A percentile compares a stretch with the other conserved stretches of the same genome.
phyloP scores from a whole-genome alignment of 2,113 vertebrate species.

The Gadus chalcogrammus region DNA sequence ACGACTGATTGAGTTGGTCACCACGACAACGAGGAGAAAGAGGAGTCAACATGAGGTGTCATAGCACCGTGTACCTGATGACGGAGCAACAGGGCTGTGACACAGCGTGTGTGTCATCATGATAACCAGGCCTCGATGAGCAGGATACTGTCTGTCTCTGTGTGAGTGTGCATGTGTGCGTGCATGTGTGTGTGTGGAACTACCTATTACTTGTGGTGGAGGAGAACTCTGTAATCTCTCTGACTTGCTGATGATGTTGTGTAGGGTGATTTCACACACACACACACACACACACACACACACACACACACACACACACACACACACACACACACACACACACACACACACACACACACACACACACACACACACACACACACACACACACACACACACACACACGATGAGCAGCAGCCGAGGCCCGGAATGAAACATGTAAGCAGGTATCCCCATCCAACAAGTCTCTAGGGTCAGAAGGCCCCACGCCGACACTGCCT shows the following conservation, averaged over 20 bases:
- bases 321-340: slow-evolving; percentile 2
- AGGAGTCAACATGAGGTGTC: background rate
- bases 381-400: slow-evolving; percentile 1
- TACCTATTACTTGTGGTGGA: background rate
- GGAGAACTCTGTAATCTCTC: background rate
- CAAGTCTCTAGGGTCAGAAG: background rate
- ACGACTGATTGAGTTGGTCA: no score
- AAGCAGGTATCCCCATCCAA: background rate
- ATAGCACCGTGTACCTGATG: background rate
- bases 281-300: background rate
- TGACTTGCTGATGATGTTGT: background rate
- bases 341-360: slow-evolving; percentile 5
- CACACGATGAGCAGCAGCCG: background rate
- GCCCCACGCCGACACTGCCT: background rate
- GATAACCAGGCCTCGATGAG: background rate
- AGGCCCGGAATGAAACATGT: no score
- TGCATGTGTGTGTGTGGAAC: background rate
- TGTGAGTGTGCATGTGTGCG: background rate
- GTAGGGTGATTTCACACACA: background rate
- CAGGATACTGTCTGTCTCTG: background rate
- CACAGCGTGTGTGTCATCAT: background rate
- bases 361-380: slow-evolving; percentile 8
- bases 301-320: background rate
- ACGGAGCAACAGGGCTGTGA: background rate
- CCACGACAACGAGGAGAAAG: background rate